A percentile compares a stretch with the other conserved stretches of the same genome.
These are phyloP conservation scores for Tachina fera DNA, from an alignment of 2,888 invertebrate species.

Conservation along the genomic window DNA sequence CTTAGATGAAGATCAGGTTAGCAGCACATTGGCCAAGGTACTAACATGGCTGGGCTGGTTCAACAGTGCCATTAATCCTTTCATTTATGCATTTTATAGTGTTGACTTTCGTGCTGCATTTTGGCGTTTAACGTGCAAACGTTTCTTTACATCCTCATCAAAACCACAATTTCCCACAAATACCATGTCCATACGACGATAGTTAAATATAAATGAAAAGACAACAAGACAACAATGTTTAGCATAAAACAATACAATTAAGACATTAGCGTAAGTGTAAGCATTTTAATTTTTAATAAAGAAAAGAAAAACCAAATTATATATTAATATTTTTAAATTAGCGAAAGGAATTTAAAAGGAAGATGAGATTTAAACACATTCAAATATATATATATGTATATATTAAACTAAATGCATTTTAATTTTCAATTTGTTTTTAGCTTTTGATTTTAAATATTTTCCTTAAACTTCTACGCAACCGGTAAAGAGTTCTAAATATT, in stretches of 20 bases:
- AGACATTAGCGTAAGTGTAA: constrained; percentile 39
- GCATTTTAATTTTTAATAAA: constrained; percentile 26
- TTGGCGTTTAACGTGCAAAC: constrained; percentile 88
- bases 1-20: constrained; percentile 86
- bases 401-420: no score
- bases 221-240: constrained; percentile 41
- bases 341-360: neutral
- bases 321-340: constrained; percentile 19
- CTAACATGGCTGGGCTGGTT: constrained; percentile 95
- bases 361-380: neutral
- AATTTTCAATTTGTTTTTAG: neutral
- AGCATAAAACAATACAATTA: constrained; percentile 40
- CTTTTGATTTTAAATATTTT: no score
- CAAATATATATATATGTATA: no score
- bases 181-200: constrained; percentile 82
- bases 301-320: neutral
- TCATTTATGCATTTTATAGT: constrained; percentile 95
- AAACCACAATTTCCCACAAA: constrained; percentile 80
- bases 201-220: constrained; percentile 71
- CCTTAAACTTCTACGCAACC: no score
- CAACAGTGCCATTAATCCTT: constrained; percentile 94
- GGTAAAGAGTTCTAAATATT: no score
- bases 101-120: constrained; percentile 93
- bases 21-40: constrained; percentile 87
- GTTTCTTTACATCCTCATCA: constrained; percentile 79